phyloP scores from a whole-genome alignment of 2,888 invertebrate genomes.

The Sinentomon sp. region DNA sequence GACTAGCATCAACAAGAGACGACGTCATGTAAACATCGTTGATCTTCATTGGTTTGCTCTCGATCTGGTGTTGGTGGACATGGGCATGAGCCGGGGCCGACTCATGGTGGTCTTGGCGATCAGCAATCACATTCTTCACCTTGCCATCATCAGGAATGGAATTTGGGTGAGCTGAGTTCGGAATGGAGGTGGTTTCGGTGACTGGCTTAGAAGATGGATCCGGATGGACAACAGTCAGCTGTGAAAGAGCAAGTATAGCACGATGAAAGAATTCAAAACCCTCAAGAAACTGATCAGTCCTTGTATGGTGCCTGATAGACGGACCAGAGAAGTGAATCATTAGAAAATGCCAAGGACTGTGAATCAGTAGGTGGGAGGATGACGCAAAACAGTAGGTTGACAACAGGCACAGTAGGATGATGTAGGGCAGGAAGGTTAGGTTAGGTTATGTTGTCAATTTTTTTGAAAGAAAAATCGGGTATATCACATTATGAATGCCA shows the following conservation, averaged over 20 bases:
- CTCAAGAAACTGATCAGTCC: no score
- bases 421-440: no score
- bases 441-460: no score
- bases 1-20: slow-evolving; percentile 21
- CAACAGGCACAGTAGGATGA: no score
- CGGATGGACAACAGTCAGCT: slow-evolving; percentile 68
- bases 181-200: slow-evolving; percentile 14
- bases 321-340: no score
- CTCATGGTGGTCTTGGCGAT: slow-evolving; percentile 10
- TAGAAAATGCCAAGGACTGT: no score
- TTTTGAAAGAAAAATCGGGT: no score
- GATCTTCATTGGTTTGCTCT: slow-evolving; percentile 27
- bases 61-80: slow-evolving; percentile 32
- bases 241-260: slow-evolving; percentile 6
- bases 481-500: no score
- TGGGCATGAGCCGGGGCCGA: slow-evolving; percentile 28
- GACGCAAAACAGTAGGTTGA: no score
- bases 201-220: slow-evolving; percentile 24
- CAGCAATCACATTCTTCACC: slow-evolving; percentile 20
- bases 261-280: no score
- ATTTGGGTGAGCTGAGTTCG: slow-evolving; percentile 14
- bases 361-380: no score
- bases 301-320: no score
- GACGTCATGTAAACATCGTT: slow-evolving; percentile 21
- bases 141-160: slow-evolving; percentile 10